Conservation (phyloP, 2,113 vertebrate species). For the Etheostoma spectabile region DNA sequence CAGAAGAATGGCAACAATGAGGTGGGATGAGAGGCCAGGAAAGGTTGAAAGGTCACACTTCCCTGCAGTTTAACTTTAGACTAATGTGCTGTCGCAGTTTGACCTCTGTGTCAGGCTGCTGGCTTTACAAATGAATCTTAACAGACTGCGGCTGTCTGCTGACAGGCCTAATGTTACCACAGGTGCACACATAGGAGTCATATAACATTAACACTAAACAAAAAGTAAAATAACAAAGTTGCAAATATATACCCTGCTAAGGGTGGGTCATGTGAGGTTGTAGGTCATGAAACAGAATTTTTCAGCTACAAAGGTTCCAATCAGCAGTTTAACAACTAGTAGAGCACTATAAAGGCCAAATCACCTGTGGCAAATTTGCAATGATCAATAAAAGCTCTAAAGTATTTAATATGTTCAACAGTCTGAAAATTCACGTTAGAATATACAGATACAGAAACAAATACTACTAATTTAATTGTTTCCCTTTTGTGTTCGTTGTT, state of each 20-base stretch:
- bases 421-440: background rate
- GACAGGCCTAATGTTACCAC: conserved; percentile 31
- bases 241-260: background rate
- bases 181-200: conserved; percentile 26
- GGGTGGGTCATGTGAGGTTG: background rate
- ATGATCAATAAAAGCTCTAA: background rate
- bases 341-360: background rate
- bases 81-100: conserved; percentile 60
- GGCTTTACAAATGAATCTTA: conserved; percentile 49
- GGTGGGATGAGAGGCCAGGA: conserved; percentile 33
- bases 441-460: background rate
- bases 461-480: background rate
- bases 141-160: conserved; percentile 36
- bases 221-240: background rate
- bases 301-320: background rate
- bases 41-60: conserved; percentile 45
- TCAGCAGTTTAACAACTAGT: background rate
- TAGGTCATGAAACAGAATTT: background rate
- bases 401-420: background rate
- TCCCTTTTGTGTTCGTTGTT: conserved; percentile 2
- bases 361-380: background rate
- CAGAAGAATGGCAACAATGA: conserved; percentile 44
- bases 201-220: background rate
- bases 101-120: conserved; percentile 41
- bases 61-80: conserved; percentile 56